A percentile compares a stretch with the other conserved stretches of the same genome.
Evolutionary conservation across 2,113 vertebrate genomes (phyloP).

Genomic region (Monopterus albus): DNA sequence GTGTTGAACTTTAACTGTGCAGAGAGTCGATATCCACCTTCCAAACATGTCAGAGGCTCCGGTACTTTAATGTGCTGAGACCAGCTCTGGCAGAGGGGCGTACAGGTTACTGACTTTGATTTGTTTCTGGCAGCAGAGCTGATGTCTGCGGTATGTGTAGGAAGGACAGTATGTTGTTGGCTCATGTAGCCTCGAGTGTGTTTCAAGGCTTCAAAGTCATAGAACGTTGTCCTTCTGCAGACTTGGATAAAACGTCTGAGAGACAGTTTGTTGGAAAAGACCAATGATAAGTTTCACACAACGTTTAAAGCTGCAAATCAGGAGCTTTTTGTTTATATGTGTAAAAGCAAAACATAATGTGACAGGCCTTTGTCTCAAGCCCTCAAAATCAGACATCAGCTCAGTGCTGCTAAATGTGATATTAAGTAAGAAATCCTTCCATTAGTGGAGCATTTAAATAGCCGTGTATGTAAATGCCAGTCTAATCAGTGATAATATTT

Average conservation of each 20-base stretch:
- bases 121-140: not conserved
- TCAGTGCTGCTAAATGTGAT: slow-evolving; percentile 4
- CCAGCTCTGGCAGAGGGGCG: no score
- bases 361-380: not conserved
- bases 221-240: not conserved
- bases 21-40: slow-evolving; percentile 14
- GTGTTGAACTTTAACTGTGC: not conserved
- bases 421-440: slow-evolving; percentile 36
- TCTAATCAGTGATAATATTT: slow-evolving; percentile 21
- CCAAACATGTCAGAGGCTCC: not conserved
- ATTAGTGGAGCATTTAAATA: slow-evolving; percentile 18
- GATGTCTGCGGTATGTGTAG: not conserved
- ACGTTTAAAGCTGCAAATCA: not conserved
- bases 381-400: slow-evolving; percentile 8
- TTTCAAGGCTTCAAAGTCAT: not conserved
- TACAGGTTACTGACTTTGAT: not conserved
- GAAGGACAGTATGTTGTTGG: not conserved
- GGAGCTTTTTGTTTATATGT: no score
- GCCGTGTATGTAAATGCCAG: slow-evolving; percentile 40
- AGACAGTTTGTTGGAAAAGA: no score
- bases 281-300: not conserved
- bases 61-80: not conserved
- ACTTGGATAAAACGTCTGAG: not conserved
- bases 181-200: not conserved
- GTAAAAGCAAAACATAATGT: no score